phyloP scores from a whole-genome alignment of 2,888 invertebrate genomes.

The Eledona agricola region DNA sequence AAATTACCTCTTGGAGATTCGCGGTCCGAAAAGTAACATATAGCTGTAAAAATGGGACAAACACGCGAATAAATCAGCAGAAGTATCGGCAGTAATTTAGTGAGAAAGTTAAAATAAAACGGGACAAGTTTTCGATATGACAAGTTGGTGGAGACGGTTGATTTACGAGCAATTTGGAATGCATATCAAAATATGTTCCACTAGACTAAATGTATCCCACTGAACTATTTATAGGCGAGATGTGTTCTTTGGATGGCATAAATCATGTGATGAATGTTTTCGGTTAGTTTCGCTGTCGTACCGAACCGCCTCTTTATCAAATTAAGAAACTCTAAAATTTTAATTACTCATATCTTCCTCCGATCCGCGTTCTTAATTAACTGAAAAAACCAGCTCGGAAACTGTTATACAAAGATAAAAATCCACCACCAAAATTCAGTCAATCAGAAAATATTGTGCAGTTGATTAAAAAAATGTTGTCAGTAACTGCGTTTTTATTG shows the following conservation, averaged over 20 bases:
- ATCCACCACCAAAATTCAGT: too few relatives aligned
- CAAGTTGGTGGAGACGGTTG: slow-evolving; percentile 39
- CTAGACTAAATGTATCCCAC: slow-evolving; percentile 37
- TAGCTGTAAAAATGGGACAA: slow-evolving; percentile 52
- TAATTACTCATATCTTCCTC: slow-evolving; percentile 33
- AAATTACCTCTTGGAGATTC: slow-evolving; percentile 45
- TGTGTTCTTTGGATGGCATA: slow-evolving; percentile 26
- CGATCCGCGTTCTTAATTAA: slow-evolving; percentile 21
- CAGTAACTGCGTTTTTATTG: too few relatives aligned
- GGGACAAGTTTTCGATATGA: slow-evolving; percentile 40
- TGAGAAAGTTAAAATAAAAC: slow-evolving; percentile 49
- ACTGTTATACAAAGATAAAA: too few relatives aligned
- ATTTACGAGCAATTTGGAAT: slow-evolving; percentile 44
- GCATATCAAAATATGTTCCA: slow-evolving; percentile 43
- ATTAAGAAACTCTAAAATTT: slow-evolving; percentile 35
- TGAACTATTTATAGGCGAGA: slow-evolving; percentile 41
- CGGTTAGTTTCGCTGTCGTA: slow-evolving; percentile 36
- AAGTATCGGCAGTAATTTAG: slow-evolving; percentile 50
- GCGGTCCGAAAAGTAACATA: slow-evolving; percentile 46
- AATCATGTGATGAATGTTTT: slow-evolving; percentile 41
- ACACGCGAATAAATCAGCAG: slow-evolving; percentile 52
- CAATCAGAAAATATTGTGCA: too few relatives aligned
- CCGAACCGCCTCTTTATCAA: slow-evolving; percentile 35
- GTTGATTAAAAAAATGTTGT: too few relatives aligned
- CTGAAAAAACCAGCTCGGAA: too few relatives aligned